Evolutionary conservation across 2,797 vertebrate species (phyloP).

Genomic region (Toxotes lorentzi): DNA sequence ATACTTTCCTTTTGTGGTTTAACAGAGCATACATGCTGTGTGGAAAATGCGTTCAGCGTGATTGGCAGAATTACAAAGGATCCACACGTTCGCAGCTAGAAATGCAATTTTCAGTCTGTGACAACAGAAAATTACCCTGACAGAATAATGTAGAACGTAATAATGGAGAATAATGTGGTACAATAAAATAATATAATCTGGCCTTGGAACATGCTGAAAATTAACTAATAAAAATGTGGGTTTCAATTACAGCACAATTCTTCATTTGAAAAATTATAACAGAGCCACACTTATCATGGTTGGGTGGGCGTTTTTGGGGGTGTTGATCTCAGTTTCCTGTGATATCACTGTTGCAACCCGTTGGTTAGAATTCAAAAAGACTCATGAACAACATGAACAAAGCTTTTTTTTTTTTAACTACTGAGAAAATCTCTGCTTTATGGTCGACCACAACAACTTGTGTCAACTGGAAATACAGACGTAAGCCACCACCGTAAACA

Average conservation of each 20-base stretch:
- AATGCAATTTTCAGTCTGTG: conserved; percentile 10
- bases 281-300: background rate
- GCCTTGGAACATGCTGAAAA: background rate
- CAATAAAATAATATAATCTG: conserved; percentile 4
- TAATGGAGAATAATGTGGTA: conserved; percentile 7
- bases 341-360: background rate
- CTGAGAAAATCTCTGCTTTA: background rate
- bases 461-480: background rate
- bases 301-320: background rate
- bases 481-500: background rate
- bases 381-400: background rate
- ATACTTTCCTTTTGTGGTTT: background rate
- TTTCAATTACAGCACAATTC: conserved; percentile 5
- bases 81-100: conserved; percentile 25
- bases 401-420: background rate
- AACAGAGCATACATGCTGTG: conserved; percentile 29
- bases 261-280: background rate
- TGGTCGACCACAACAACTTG: background rate
- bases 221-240: background rate
- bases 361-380: background rate
- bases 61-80: conserved; percentile 24
- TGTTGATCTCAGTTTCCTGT: background rate
- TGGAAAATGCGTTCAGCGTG: conserved; percentile 38
- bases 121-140: conserved; percentile 9
- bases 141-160: background rate